These are phyloP conservation scores for Drosophila setosimentum DNA, from an alignment of 2,888 invertebrate species.

Conservation along the genomic window DNA sequence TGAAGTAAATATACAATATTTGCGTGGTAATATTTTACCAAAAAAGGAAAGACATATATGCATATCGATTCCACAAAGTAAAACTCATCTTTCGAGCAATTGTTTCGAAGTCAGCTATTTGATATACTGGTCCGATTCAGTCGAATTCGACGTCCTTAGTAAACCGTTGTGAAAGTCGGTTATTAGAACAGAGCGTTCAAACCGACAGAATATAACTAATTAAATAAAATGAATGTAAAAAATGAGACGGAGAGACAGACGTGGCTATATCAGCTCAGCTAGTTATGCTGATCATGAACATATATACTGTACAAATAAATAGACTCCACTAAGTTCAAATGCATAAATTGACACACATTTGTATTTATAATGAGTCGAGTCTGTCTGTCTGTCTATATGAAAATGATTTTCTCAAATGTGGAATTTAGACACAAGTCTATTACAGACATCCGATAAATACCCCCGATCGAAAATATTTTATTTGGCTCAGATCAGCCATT, in stretches of 20 bases:
- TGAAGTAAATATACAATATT: not conserved
- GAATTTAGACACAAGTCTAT: not conserved
- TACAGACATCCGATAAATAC: not conserved
- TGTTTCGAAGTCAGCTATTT: not conserved
- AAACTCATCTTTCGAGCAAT: not conserved
- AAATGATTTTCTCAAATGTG: not conserved
- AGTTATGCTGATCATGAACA: not conserved
- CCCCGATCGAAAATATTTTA: not conserved
- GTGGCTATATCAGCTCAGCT: not conserved
- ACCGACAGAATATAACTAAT: not conserved
- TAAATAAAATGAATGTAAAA: not conserved
- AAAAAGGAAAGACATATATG: not conserved
- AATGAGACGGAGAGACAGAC: not conserved
- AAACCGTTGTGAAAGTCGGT: not conserved
- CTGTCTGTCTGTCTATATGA: not conserved
- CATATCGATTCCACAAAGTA: not conserved
- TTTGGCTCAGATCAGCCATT: not conserved
- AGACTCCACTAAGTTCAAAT: not conserved
- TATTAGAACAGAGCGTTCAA: not conserved
- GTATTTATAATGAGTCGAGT: not conserved
- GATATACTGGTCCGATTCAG: not conserved
- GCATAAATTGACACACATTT: not conserved
- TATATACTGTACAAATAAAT: not conserved
- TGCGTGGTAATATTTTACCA: not conserved
- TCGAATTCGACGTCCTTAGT: not conserved